Evolutionary conservation across 2,888 invertebrate species (phyloP), one percentile per base, ranked within the genome.

Genomic region (Tetropium fuscum): DNA sequence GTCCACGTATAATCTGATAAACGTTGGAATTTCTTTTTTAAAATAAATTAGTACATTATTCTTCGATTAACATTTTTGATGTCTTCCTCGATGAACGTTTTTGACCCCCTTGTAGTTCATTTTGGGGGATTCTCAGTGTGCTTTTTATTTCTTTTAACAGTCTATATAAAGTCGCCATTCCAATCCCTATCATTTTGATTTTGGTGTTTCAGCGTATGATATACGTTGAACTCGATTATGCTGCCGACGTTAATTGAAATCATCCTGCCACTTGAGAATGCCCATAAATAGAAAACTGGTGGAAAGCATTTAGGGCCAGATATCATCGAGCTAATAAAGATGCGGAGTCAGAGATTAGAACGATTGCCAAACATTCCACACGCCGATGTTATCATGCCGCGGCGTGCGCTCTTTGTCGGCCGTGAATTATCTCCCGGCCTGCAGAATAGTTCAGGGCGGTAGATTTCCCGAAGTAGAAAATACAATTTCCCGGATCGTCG

Each of bases 321-420:
- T 49, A 49, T 49, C 36, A 36, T 49, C 64, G 63, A 62, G 69
- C 73, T 75, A 74, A 74, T 76, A 74, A 75, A 74, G 75, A 76
- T 73, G 74, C 66, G 69, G 64, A 60, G 58, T 65, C 63, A 64
- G 67, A 74, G 76, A 76, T 76, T 74, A 74, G 73, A 72, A 68
- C 68, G 74, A 73, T 75, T 72, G 73, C 74, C 61, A 62, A 70
- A 73, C 70, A 72, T 72, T 74, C 71, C 70, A 60, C 73, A 69
- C 74, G 62, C 69, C 69, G 74, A 75, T 76, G 70, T 72, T 74
- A 75, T 75, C 74, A 68, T 69, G 64, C 63, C 64, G 69, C 32
- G n/a, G n/a, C 16, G 13, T 20, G 62, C 62, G 66, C 38, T 64
- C 68, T 70, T 71, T 73, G 72, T 44, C 15, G 20, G 51, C 56